These are phyloP conservation scores for Pseudopodoces humilis DNA, from an alignment of 2,113 vertebrate species.

Conservation along the genomic window DNA sequence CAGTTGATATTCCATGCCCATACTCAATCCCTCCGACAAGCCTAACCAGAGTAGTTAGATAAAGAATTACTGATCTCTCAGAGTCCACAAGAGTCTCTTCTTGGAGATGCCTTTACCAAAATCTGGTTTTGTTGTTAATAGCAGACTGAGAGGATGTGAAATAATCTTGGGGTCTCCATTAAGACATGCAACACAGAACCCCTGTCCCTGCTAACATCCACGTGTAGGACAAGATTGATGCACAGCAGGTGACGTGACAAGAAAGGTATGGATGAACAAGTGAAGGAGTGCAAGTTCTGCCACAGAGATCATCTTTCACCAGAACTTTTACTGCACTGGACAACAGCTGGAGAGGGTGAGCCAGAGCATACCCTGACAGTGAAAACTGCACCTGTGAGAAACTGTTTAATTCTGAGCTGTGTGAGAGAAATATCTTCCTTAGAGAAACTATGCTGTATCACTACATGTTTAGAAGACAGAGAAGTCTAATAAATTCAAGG, in stretches of 20 bases:
- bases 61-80: not conserved
- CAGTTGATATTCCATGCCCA: not conserved
- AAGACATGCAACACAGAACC: not conserved
- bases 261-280: not conserved
- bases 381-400: not conserved
- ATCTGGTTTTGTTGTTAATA: not conserved
- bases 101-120: not conserved
- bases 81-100: not conserved
- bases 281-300: not conserved
- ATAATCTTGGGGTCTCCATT: not conserved
- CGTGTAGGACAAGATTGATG: not conserved
- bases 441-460: not conserved
- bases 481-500: not conserved
- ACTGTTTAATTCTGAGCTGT: not conserved
- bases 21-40: not conserved
- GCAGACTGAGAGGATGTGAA: not conserved
- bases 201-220: not conserved
- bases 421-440: not conserved
- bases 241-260: not conserved
- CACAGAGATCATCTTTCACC: not conserved
- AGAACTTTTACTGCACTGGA: not conserved
- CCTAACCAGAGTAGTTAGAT: not conserved
- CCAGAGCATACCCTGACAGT: not conserved
- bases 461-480: not conserved
- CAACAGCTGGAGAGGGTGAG: not conserved